A percentile compares a stretch with the other conserved stretches of the same genome.
Conservation (phyloP, 1,140 invertebrate species). For the Armadillidium nasatum region DNA sequence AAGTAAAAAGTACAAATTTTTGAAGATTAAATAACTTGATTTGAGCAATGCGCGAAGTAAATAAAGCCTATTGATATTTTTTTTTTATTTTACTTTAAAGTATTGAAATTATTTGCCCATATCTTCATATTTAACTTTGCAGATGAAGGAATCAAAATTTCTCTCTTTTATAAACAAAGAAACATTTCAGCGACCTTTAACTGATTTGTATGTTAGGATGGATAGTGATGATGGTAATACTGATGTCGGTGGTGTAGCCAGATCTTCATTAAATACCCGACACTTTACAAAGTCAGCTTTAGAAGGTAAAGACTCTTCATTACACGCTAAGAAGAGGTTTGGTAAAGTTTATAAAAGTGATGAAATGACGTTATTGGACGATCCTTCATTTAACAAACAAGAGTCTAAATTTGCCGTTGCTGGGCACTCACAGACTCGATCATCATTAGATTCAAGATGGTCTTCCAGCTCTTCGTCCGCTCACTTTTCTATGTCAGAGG, state of each 20-base stretch:
- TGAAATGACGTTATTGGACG: background rate
- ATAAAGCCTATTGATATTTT: no score
- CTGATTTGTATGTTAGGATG: no score
- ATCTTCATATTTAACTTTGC: background rate
- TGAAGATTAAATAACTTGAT: no score
- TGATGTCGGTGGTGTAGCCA: background rate
- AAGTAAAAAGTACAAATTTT: no score
- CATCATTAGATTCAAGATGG: constrained; percentile 16
- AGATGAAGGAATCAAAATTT: constrained; percentile 5
- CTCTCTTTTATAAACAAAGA: background rate
- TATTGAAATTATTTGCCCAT: background rate
- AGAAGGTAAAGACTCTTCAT: background rate
- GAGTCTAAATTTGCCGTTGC: background rate
- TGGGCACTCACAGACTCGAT: background rate
- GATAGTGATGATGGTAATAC: no score
- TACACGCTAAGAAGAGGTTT: background rate
- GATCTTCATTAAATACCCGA: background rate
- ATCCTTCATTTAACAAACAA: background rate
- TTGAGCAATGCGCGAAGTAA: no score
- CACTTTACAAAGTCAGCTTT: background rate
- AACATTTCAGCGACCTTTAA: no score
- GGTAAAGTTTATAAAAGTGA: constrained; percentile 6
- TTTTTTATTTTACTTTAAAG: no score
- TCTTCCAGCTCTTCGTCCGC: constrained; percentile 28
- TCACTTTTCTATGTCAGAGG: constrained; percentile 27